These are phyloP conservation scores for Avahi laniger DNA, from an alignment of 2,797 vertebrate species.

Conservation along the genomic window DNA sequence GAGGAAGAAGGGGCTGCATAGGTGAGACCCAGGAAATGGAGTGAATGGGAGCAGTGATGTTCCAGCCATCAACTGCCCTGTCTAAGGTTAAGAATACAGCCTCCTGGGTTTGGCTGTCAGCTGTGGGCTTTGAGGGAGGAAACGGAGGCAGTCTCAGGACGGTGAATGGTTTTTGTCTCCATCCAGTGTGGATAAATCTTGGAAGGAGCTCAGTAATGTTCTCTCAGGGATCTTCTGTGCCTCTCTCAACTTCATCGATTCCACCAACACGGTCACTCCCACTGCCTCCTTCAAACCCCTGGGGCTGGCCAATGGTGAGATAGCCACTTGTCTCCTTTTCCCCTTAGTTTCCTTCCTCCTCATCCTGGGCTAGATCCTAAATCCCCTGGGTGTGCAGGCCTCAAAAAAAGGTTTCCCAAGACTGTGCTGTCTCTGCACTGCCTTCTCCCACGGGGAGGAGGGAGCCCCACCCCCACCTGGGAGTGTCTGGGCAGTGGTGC, in stretches of 20 bases:
- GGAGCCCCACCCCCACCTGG: neutral
- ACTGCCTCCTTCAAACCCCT: constrained; percentile 97
- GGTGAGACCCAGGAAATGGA: neutral
- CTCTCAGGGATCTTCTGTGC: constrained; percentile 98
- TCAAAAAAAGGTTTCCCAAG: neutral
- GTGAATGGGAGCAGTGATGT: neutral
- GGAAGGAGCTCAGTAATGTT: constrained; percentile 97
- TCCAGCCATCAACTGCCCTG: accelerated
- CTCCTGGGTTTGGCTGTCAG: neutral
- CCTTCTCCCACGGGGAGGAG: neutral
- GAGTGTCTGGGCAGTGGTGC: neutral
- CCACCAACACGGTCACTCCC: constrained; percentile 96
- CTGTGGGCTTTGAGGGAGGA: neutral
- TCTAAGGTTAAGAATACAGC: neutral
- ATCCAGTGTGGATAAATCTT: constrained; percentile 92
- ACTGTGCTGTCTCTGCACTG: neutral
- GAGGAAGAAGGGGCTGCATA: neutral
- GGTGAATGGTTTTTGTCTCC: constrained; percentile 66
- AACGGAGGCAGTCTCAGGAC: neutral
- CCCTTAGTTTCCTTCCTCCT: neutral
- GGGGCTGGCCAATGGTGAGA: constrained; percentile 93
- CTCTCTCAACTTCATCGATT: constrained; percentile 98
- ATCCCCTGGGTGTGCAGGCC: neutral
- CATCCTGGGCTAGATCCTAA: neutral
- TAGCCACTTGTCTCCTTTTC: neutral